These are phyloP conservation scores for Andricus grossulariae DNA, from an alignment of 1,140 invertebrate genomes.

Conservation along the genomic window DNA sequence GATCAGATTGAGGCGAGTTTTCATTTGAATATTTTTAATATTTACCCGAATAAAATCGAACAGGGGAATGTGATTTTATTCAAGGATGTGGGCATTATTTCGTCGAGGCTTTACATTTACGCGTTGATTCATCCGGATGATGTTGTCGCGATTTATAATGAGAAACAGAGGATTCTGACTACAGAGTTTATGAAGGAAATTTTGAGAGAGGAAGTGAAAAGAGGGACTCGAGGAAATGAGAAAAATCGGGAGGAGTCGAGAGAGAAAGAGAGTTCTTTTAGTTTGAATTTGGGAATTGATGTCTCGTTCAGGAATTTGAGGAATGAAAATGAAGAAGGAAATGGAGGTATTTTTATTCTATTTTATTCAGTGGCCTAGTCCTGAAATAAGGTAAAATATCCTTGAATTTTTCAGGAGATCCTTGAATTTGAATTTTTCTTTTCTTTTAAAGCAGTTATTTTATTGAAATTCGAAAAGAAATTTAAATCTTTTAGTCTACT, in stretches of 20 bases:
- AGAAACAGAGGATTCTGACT: slow-evolving; percentile 56
- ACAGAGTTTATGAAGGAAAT: slow-evolving; percentile 48
- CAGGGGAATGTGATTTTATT: slow-evolving; percentile 64
- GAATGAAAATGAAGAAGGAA: slow-evolving; percentile 33
- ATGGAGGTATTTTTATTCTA: background rate
- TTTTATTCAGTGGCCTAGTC: background rate
- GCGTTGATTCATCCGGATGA: slow-evolving; percentile 62
- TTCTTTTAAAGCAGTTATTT: too few relatives aligned
- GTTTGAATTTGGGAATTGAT: slow-evolving; percentile 7
- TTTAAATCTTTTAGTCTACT: too few relatives aligned
- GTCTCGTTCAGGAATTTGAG: slow-evolving; percentile 32
- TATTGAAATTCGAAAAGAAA: too few relatives aligned
- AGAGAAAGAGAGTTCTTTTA: background rate
- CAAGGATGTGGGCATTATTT: slow-evolving; percentile 60
- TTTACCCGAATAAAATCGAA: slow-evolving; percentile 66
- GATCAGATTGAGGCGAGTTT: slow-evolving; percentile 66
- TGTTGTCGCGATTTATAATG: slow-evolving; percentile 66
- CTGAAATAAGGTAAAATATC: too few relatives aligned
- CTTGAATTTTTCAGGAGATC: too few relatives aligned
- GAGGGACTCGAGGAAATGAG: background rate
- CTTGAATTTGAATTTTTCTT: too few relatives aligned
- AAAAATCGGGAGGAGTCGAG: background rate
- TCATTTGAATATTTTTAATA: slow-evolving; percentile 62
- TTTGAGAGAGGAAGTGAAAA: slow-evolving; percentile 28
- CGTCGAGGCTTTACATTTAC: slow-evolving; percentile 59